Base-by-base conservation (phyloP, 2,113 vertebrate species). In the Thermophis baileyi region DNA sequence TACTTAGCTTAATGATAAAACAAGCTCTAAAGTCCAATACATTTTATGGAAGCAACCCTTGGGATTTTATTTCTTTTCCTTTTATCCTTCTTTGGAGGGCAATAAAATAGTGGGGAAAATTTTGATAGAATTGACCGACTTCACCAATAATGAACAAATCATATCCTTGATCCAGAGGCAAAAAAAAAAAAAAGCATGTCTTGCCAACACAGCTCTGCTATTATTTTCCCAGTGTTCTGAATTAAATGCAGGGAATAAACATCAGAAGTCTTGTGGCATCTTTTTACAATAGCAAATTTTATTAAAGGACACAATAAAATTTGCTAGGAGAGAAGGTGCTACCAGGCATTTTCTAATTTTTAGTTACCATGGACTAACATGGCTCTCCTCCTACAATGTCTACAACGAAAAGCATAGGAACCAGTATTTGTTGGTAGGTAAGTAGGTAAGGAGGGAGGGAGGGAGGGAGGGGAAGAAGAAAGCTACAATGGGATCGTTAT, bases 1-100 rank as follows among this genome's bases (percentile, higher is more conserved):
- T 97, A 96, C 96, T 97, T 95, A 96, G 93, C 90, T 91, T 96
- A 96, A 96, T 97, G 95, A 97, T 97, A 94, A 96, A 97, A 96
- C 96, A 96, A 89, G 93, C 93, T 96, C 95, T 93, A 95, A 88
- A 96, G 94, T 93, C 95, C 93, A 96, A 96, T 91, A 95, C 91
- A 94, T 90, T 97, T 96, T 93, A 93, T 93, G 95, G 91, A 97
- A 93, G 93, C 92, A 96, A 94, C 95, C 95, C 0, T 0, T 92
- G 92, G 96, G 95, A 93, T 94, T 96, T 96, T 96, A 94, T 49
- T 14, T 0, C 3, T 40, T 89, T 89, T 27, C 40, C 91, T 96
- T 97, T 96, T 97, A 97, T 97, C 95, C 94, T 92, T 92, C 95
- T 95, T 96, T 97, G 95, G 95, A 96, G 96, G 95, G 95, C 95